Base-by-base conservation (phyloP, 2,113 vertebrate genomes). In the Girardinichthys multiradiatus region DNA sequence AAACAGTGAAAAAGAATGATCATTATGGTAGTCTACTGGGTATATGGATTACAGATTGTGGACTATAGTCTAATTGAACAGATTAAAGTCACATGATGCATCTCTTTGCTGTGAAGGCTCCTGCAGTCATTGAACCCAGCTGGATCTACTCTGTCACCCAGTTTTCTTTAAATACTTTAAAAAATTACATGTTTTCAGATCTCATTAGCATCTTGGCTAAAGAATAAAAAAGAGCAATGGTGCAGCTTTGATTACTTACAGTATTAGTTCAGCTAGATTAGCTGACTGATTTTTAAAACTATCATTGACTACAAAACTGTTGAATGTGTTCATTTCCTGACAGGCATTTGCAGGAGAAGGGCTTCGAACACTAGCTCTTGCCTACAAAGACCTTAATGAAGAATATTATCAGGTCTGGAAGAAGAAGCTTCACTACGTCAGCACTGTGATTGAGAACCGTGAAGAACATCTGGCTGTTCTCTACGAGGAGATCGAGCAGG, bases 311-410 rank as follows among this genome's bases (percentile, higher is more conserved):
- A 13, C 58, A 10, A 29, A 60, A 7, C 58, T 35, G n/a, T n/a
- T 54, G 48, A 54, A n/a, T 54, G 24, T 39, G 35, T 42, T 64
- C 3, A 2, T 27, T 64, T 37, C 12, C 27, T 15, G 60, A 57
- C 63, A 91, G 89, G 87, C 87, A 64, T 91, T 87, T 82, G 89
- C 87, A 4, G 87, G 86, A 42, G 87, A 91, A 81, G 89, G 89
- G 0, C 87, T 91, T 51, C 86, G 89, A 6, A 91, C 89, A 17
- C 83, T 91, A 69, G 89, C 86, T 31, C 65, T 91, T 57, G 82
- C 87, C n/a, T 89, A 79, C 80, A 91, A 88, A 83, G 84, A 91
- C 19, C 68, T 91, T 0, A 78, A 85, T 63, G 84, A 87, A 72
- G 79, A 83, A 33, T 65, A 88, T 63, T 89, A 82, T 57, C 66